Base-by-base conservation (phyloP, 2,888 invertebrate genomes). In the Lasiommata megera region DNA sequence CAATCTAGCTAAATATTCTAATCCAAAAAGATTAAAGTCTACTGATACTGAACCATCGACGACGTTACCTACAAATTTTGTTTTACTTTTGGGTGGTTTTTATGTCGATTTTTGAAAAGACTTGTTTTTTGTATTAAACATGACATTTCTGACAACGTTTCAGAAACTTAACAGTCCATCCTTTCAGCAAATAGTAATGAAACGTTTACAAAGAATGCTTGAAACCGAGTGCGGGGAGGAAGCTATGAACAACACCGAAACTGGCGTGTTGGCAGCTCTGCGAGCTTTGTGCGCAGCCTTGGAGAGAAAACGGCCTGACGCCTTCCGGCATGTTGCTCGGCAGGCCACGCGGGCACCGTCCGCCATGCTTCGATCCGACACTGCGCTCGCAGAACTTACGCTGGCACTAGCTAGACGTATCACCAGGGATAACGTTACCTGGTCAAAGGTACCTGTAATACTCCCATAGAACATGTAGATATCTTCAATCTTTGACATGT, bases 291-390 rank as follows among this genome's bases (percentile, higher is more conserved):
- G 94, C 28, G 92, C 93, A 14, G 95, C 95, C 65, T 81, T 97
- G 63, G 97, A 97, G 74, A 90, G 95, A 47, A 94, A 94, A 88
- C 93, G 96, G 75, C 96, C 97, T 0, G 94, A 95, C 51, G 89
- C 96, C 11, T 95, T 94, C 74, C 92, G 93, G 6, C 93, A 94
- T 41, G 93, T 96, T 1, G 94, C 94, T 0, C 84, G 96, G 11
- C 96, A 96, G 76, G 94, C 95, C 3, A 94, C 94, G 63, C 82
- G 93, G 18, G 82, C 92, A 23, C 92, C 93, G 0, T 88, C 92
- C 2, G 90, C 93, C 23, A 92, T 92, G 81, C 86, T 93, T 38
- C 86, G 92, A 1, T 92, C 92, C 0, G 93, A 93, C 69, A 92
- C 93, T 55, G 92, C 93, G 11, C 88, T 94, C 38, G 88, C 92